Conservation (phyloP, 2,888 invertebrate genomes). For the Esperia sulphurella region DNA sequence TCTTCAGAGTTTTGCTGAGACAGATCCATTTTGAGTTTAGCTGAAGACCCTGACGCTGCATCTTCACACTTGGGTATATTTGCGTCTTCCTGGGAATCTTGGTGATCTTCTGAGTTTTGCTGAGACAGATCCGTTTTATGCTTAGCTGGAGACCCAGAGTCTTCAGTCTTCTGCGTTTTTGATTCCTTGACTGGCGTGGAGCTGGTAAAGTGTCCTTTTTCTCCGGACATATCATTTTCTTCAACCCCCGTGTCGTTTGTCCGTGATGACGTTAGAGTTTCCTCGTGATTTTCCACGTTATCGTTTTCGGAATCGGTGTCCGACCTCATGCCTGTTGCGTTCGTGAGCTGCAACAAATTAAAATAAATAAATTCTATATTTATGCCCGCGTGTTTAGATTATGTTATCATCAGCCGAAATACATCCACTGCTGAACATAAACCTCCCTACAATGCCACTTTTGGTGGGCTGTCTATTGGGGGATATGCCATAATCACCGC, state of each 20-base stretch:
- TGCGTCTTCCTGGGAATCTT: background rate
- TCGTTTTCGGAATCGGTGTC: conserved; percentile 53
- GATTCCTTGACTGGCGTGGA: conserved; percentile 30
- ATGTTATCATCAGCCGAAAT: too few species aligned
- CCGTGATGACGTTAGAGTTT: conserved; percentile 4
- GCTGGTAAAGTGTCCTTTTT: conserved; percentile 7
- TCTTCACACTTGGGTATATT: background rate
- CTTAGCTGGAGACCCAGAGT: conserved; percentile 7
- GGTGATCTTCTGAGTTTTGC: background rate
- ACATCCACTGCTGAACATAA: too few species aligned
- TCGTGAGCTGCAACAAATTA: conserved; percentile 50
- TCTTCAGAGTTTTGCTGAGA: background rate
- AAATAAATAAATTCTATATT: too few species aligned
- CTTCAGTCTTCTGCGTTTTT: conserved; percentile 6
- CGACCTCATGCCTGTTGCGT: conserved; percentile 46
- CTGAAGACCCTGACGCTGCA: too few species aligned
- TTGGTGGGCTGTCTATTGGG: too few species aligned
- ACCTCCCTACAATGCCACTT: too few species aligned
- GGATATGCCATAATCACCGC: too few species aligned
- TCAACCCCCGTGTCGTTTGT: background rate
- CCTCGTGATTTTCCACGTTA: conserved; percentile 16
- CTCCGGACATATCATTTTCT: background rate
- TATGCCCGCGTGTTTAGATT: too few species aligned
- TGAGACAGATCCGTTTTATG: conserved; percentile 5
- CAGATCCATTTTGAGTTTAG: too few species aligned